A percentile compares a stretch with the other conserved stretches of the same genome.
Evolutionary conservation across 2,888 invertebrate species (phyloP).

Genomic region (Oligia latruncula): DNA sequence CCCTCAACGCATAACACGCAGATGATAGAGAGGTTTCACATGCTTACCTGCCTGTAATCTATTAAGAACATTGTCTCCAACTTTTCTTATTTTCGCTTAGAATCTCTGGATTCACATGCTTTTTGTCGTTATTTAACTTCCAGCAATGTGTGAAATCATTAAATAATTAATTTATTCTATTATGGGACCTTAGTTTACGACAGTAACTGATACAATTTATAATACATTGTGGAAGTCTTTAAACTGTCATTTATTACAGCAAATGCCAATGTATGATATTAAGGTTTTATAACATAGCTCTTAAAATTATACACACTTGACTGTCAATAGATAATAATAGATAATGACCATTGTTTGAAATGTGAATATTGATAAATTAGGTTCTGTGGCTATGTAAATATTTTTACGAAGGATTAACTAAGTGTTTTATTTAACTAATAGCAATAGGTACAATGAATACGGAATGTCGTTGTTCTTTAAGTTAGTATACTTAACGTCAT

Average conservation of each 20-base stretch:
- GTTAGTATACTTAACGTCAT: slow-evolving; percentile 1
- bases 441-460: background rate
- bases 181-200: background rate
- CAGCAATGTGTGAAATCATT: background rate
- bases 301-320: slow-evolving; percentile 27
- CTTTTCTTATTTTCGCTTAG: background rate
- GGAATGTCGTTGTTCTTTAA: background rate
- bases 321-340: slow-evolving; percentile 21
- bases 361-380: slow-evolving; percentile 26
- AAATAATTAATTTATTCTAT: background rate
- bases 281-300: slow-evolving; percentile 24
- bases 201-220: background rate
- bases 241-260: background rate
- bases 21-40: background rate
- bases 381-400: slow-evolving; percentile 24
- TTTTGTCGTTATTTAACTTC: background rate
- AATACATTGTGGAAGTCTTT: background rate
- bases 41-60: background rate
- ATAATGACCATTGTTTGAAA: slow-evolving; percentile 45
- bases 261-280: background rate
- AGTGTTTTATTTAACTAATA: background rate
- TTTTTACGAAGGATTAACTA: slow-evolving; percentile 20
- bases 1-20: too few relatives aligned
- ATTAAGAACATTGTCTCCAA: background rate
- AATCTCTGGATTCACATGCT: background rate